Conservation (phyloP, 2,113 vertebrate species). For the Mirza zaza region DNA sequence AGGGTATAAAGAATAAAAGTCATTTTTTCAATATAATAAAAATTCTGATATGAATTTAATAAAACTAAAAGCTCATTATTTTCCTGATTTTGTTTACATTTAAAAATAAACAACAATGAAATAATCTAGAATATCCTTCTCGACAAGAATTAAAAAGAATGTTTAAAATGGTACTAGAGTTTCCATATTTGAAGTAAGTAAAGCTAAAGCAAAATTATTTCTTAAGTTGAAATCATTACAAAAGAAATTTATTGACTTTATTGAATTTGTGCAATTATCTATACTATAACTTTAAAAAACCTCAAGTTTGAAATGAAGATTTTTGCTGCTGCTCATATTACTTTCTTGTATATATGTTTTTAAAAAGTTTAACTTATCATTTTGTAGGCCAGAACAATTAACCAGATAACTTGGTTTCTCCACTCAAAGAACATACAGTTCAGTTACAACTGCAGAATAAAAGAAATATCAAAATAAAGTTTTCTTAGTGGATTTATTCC, state of each 20-base stretch:
- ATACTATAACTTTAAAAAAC: neutral
- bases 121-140: neutral
- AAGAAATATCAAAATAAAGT: neutral
- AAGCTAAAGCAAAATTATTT: constrained; percentile 20
- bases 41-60: constrained; percentile 37
- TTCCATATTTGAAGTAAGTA: neutral
- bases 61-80: neutral
- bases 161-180: neutral
- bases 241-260: neutral
- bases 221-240: neutral
- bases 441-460: neutral
- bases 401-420: neutral
- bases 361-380: neutral
- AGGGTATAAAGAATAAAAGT: neutral
- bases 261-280: neutral
- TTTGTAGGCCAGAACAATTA: neutral
- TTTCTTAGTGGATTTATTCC: neutral
- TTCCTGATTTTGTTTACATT: neutral
- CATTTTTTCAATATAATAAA: constrained; percentile 55
- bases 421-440: neutral
- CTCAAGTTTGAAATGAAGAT: neutral
- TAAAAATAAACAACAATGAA: constrained; percentile 16
- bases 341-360: neutral
- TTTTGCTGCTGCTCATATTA: neutral
- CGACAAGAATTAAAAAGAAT: neutral